Conservation (phyloP, 1,140 invertebrate species). For the Ruditapes philippinarum region DNA sequence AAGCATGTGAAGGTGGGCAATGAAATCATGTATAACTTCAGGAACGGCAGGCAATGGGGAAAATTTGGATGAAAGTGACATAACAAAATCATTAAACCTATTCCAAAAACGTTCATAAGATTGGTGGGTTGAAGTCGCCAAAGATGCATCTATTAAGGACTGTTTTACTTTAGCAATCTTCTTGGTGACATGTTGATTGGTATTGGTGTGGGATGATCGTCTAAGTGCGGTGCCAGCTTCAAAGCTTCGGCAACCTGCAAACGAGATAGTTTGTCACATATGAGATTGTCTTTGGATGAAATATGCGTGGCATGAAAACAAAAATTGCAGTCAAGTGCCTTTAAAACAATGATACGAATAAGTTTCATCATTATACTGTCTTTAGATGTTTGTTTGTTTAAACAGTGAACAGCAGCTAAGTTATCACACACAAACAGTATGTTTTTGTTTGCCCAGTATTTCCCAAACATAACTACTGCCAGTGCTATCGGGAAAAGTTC, state of each 20-base stretch:
- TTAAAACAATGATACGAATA: constrained; percentile 2
- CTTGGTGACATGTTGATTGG: neutral
- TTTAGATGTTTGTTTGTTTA: constrained; percentile 65
- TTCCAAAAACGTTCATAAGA: neutral
- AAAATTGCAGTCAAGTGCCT: neutral
- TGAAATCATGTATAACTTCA: neutral
- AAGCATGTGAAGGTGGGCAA: constrained; percentile 17
- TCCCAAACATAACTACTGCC: constrained; percentile 37
- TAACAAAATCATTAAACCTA: neutral
- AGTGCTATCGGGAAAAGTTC: constrained; percentile 60
- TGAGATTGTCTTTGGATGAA: neutral
- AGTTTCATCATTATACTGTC: neutral
- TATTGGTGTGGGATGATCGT: neutral
- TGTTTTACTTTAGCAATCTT: neutral
- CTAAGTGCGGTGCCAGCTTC: neutral
- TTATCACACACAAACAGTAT: constrained; percentile 58
- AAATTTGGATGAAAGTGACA: too few relatives aligned
- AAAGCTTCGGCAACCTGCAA: constrained; percentile 1
- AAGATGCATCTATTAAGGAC: neutral
- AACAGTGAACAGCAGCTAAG: constrained; percentile 46
- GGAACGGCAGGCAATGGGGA: neutral
- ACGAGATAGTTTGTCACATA: constrained; percentile 15
- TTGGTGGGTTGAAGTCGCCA: neutral
- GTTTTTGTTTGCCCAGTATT: constrained; percentile 11
- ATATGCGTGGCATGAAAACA: constrained; percentile 17